These are phyloP conservation scores for Harlomillsia oculata DNA, from an alignment of 1,140 invertebrate species.

Conservation along the genomic window DNA sequence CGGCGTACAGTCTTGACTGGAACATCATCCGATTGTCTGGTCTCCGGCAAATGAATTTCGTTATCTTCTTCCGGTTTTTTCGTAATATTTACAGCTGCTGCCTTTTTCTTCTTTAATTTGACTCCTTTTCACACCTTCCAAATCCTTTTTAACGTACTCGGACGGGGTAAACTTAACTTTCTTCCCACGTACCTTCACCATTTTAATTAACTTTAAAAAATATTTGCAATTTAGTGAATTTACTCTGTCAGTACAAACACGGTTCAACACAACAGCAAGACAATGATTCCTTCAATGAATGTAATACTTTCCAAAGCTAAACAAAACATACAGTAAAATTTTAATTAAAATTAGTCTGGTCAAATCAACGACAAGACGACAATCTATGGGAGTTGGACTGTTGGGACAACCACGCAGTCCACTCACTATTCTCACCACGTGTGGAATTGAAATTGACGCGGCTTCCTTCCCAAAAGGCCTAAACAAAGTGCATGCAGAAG, in stretches of 20 bases:
- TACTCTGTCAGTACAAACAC: not conserved
- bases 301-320: too few species aligned
- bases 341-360: too few species aligned
- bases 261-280: too few species aligned
- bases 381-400: too few species aligned
- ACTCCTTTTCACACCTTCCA: slow-evolving; percentile 18
- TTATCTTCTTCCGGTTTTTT: not conserved
- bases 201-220: not conserved
- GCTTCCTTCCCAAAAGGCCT: not conserved
- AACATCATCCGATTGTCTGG: slow-evolving; percentile 24
- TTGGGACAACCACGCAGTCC: too few species aligned
- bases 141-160: slow-evolving; percentile 30
- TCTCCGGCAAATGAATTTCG: slow-evolving; percentile 21
- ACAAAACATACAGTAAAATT: too few species aligned
- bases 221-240: too few species aligned
- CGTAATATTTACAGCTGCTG: not conserved
- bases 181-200: slow-evolving; percentile 20
- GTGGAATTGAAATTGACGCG: not conserved
- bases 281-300: too few species aligned
- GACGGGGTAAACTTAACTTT: slow-evolving; percentile 20
- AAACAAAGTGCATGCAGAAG: not conserved
- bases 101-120: not conserved
- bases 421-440: not conserved
- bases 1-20: slow-evolving; percentile 9
- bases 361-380: too few species aligned